Percentiles rank a stretch among this genome's conserved stretches.
phyloP scores from a whole-genome alignment of 1,140 invertebrate genomes.

The Euura saliciscinereae region DNA sequence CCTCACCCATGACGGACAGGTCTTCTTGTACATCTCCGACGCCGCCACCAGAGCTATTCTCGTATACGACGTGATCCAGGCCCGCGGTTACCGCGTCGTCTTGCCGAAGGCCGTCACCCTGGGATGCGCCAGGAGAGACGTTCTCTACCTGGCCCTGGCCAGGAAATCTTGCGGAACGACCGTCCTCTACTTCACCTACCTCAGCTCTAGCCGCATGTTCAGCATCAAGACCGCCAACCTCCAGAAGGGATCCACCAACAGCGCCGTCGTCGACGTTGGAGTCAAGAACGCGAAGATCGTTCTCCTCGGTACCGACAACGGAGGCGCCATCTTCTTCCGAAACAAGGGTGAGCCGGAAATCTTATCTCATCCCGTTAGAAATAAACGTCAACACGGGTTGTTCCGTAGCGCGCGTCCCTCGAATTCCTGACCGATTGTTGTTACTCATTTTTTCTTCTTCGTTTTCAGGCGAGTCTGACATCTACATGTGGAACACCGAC shows the following conservation, averaged over 20 bases:
- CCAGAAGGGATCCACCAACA: conserved; percentile 56
- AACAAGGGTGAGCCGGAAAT: conserved; percentile 33
- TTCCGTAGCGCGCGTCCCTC: background rate
- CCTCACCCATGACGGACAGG: conserved; percentile 56
- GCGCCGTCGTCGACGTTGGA: conserved; percentile 63
- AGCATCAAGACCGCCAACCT: conserved; percentile 61
- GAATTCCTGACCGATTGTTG: background rate
- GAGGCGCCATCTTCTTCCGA: conserved; percentile 63
- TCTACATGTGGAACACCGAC: conserved; percentile 68
- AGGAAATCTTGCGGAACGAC: conserved; percentile 56
- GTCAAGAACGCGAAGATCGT: conserved; percentile 63
- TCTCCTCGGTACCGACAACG: conserved; percentile 66
- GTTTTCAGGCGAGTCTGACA: conserved; percentile 60
- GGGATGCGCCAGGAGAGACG: conserved; percentile 53
- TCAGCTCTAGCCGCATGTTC: conserved; percentile 63
- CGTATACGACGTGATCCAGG: conserved; percentile 61
- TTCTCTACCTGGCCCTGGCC: conserved; percentile 64
- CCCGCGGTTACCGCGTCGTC: conserved; percentile 62
- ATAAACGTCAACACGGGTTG: too few species aligned
- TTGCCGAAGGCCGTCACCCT: conserved; percentile 59
- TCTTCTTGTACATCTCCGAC: conserved; percentile 61
- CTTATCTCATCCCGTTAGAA: background rate
- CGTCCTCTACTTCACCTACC: conserved; percentile 66
- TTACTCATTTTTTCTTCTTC: background rate
- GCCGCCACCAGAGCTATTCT: conserved; percentile 65